Base-by-base conservation (phyloP, 2,113 vertebrate species). In the Ancistrus triradiatus region DNA sequence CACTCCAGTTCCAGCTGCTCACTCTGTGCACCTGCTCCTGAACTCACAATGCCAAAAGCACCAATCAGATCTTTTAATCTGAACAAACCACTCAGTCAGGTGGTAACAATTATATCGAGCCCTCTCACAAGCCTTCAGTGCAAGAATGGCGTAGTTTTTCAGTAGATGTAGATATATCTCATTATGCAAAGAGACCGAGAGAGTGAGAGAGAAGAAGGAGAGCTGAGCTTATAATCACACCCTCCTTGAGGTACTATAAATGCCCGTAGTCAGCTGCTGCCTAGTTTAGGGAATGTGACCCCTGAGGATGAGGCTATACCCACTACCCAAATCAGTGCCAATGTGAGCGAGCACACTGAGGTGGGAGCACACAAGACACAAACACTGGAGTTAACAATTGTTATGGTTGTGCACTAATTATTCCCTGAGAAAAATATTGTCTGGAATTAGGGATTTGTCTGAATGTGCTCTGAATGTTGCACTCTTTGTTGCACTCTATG, bases 71-170 rank as follows among this genome's bases (percentile, higher is more conserved):
- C 11, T 43, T 51, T 27, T 50, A 35, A 66, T 57, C 21, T 7
- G 44, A n/a, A 19, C n/a, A 38, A 52, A 58, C 13, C 8, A 37
- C 31, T 61, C 70, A 63, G 47, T 67, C 51, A 38, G 15, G 44
- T 11, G 28, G n/a, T 10, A 15, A 37, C 52, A 57, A 66, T 72
- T 62, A 57, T 35, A n/a, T n/a, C 14, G 3, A 27, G 38, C 31
- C 56, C 56, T 44, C 61, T 62, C 56, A 70, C 48, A 14, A 22
- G 55, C 69, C 55, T 50, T 40, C 8, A 10, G 24, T 14, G 18
- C 37, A 42, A n/a, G 59, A 66, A 57, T 60, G 69, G 61, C 61
- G 69, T 38, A 48, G 43, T 72, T 53, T 66, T 61, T 72, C 50
- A 40, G 48, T 40, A 37, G 63, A 72, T 52, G 57, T n/a, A 49